phyloP scores from a whole-genome alignment of 2,797 vertebrate genomes.

The Eptatretus atami region DNA sequence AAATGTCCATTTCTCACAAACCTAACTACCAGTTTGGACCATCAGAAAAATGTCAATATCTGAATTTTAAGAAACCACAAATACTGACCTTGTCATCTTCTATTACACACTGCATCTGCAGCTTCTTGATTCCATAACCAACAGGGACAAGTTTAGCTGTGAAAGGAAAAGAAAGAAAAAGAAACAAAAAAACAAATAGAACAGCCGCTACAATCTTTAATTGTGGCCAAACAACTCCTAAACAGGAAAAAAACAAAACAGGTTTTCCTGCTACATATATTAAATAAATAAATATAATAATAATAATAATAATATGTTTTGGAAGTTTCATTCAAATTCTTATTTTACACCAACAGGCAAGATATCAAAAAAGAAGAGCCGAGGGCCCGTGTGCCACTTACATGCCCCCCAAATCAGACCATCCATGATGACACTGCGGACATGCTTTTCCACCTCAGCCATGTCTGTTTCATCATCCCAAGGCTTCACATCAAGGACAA shows the following conservation, averaged over 20 bases:
- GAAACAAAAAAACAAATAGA: background rate
- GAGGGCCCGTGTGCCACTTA: constrained; percentile 17
- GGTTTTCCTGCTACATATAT: too few species aligned
- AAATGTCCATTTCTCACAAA: too few species aligned
- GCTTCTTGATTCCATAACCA: constrained; percentile 88
- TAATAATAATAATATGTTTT: too few species aligned
- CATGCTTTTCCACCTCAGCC: constrained; percentile 58
- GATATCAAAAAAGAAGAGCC: background rate
- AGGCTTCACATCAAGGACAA: constrained; percentile 57
- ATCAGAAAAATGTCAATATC: background rate
- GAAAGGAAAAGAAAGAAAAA: constrained; percentile 5
- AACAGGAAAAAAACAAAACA: too few species aligned
- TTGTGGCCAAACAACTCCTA: too few species aligned
- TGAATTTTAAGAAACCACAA: background rate
- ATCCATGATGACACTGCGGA: constrained; percentile 48
- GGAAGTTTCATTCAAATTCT: too few species aligned
- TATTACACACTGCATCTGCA: constrained; percentile 73
- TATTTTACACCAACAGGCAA: too few species aligned
- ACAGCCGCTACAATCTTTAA: background rate
- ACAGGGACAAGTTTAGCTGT: constrained; percentile 65
- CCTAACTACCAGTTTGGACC: background rate
- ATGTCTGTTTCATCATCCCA: constrained; percentile 96
- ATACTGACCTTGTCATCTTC: constrained; percentile 46
- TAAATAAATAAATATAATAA: too few species aligned
- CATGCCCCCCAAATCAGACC: constrained; percentile 82